Base-by-base conservation (phyloP, 2,797 vertebrate genomes). In the Apogon talboti region DNA sequence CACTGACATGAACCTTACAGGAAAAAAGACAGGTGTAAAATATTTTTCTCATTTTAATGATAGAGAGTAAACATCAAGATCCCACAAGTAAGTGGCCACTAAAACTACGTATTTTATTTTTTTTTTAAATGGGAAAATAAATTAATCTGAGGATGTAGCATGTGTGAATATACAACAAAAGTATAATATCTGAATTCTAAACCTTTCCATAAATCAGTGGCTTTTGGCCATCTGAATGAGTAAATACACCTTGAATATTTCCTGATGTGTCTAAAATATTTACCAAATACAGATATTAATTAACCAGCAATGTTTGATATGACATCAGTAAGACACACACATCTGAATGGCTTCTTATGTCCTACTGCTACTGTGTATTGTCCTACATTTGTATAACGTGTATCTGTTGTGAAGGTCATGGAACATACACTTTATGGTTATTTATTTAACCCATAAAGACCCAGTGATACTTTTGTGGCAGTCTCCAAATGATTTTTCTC, bases 231-330 rank as follows among this genome's bases (percentile, higher is more conserved):
- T 30, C 4, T 30, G 6, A 30, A 30, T 6, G 2, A 8, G 5
- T 8, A 54, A 70, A 80, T 71, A 82, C 72, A 66, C 53, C 11
- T 67, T 79, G 56, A 85, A 81, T 83, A 53, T 70, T 44, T 63
- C 69, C 62, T 69, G 40, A 55, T 51, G 71, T 69, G 65, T 48
- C 2, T 35, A 8, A 35, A 35, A 1, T 35, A 35, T 44, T 78
- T 62, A 55, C 40, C 41, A 44, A 74, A 65, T 13, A 49, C 47
- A 57, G 15, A 75, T n/a, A n/a, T n/a, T n/a, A 59, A 28, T 28
- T 4, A 28, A 8, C 33, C 33, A 35, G 33, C 9, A 35, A 35
- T 35, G 33, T 35, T 48, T 4, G 63, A 54, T 40, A 45, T 35
- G 7, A 46, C 6, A 30, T n/a, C 7, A 45, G 63, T 48, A 40